Evolutionary conservation across 2,797 vertebrate species (phyloP).

Genomic region (Bradypodion pumilum): DNA sequence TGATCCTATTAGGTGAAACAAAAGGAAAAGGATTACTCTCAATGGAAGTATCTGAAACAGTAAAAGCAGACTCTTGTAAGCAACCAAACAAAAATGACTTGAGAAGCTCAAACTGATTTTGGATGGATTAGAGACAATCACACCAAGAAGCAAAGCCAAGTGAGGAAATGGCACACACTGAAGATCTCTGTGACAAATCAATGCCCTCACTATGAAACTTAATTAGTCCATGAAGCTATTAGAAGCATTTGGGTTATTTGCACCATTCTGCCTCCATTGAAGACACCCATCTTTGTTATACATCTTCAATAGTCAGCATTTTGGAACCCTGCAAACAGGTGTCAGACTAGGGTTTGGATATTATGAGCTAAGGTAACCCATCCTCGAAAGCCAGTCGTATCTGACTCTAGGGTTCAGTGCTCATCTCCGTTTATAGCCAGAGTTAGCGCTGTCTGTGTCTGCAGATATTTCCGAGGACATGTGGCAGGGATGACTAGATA

Average conservation of each 20-base stretch:
- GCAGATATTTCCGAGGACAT: no score
- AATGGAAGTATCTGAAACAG: neutral
- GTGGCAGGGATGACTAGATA: no score
- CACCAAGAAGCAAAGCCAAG: neutral
- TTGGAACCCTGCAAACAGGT: neutral
- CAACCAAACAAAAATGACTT: neutral
- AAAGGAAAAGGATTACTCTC: conserved; percentile 16
- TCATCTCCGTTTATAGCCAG: no score
- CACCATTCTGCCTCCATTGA: neutral
- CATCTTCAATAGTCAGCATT: neutral
- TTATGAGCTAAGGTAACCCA: no score
- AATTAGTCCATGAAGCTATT: no score
- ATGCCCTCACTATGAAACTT: no score
- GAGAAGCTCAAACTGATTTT: neutral
- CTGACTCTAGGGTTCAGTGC: no score
- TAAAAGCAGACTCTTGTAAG: neutral
- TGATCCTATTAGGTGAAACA: conserved; percentile 71
- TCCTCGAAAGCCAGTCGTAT: no score
- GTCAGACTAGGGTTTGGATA: neutral
- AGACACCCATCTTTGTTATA: neutral
- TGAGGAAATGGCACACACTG: neutral
- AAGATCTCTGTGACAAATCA: neutral
- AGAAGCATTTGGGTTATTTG: neutral
- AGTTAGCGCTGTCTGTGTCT: no score
- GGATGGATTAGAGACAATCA: neutral